Evolutionary conservation across 2,797 vertebrate genomes (phyloP).

Genomic region (Anolis apletophallus): DNA sequence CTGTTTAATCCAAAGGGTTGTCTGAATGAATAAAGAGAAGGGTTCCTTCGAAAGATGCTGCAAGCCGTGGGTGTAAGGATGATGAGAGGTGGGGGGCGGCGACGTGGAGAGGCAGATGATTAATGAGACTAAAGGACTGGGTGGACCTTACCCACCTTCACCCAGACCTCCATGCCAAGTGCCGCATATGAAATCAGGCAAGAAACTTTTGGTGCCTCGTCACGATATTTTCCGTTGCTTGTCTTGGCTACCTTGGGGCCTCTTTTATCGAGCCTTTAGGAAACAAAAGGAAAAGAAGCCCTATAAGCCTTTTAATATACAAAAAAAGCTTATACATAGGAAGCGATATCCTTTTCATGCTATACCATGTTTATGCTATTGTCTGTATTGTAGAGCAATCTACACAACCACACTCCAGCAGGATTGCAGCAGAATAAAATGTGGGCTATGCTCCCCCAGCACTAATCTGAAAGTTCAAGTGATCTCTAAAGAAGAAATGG

Average conservation of each 20-base stretch:
- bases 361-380: background rate
- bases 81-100: conserved; percentile 77
- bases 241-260: conserved; percentile 63
- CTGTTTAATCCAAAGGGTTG: conserved; percentile 99
- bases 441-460: background rate
- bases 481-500: background rate
- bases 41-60: conserved; percentile 78
- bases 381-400: background rate
- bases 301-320: conserved; percentile 12
- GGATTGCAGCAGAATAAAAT: background rate
- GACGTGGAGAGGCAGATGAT: conserved; percentile 86
- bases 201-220: conserved; percentile 77
- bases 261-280: conserved; percentile 64
- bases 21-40: conserved; percentile 92
- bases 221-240: conserved; percentile 72
- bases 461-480: background rate
- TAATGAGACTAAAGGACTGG: conserved; percentile 98
- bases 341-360: background rate
- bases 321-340: conserved; percentile 47
- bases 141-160: conserved; percentile 96
- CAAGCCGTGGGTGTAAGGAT: conserved; percentile 68
- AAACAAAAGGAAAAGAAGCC: conserved; percentile 62
- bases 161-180: conserved; percentile 94
- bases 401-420: background rate
- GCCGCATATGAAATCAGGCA: conserved; percentile 91